Base-by-base conservation (phyloP, 1,140 invertebrate genomes). In the Micrasema minimum region DNA sequence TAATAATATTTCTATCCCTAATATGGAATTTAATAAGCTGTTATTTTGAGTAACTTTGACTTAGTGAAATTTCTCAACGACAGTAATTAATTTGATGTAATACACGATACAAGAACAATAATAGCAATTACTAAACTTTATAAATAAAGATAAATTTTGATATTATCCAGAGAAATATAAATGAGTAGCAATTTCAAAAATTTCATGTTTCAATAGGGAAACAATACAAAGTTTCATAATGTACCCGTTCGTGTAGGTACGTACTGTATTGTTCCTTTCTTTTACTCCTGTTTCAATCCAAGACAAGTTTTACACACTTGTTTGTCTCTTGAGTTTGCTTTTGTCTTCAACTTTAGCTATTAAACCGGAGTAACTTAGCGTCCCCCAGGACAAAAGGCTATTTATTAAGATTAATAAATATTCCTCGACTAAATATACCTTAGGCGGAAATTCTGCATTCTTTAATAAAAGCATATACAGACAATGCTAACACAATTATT, bases 301-400 rank as follows among this genome's bases (percentile, higher is more conserved):
- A 31, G 26, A 26, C 46, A 66, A 51, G 53, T 65, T 71, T 59
- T 23, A 50, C 14, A 62, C 31, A 55, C 50, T 72, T 62, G 45
- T 62, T 62, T 69, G 48, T 69, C 65, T 69, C 46, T 62, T 50
- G 43, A 31, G 50, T 48, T 62, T 14, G 41, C 70, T 50, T 57
- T 51, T 59, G 62, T 43, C 22, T 18, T 31, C 51, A 74, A 74
- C 62, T 74, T 74, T 69, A 35, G 22, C 53, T 68, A 74, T 70
- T 67, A 74, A 74, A 67, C 43, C 59, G 31, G 59, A 70, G 46
- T 74, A 61, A 70, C 66, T 74, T 70, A 74, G 72, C 9, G 12
- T 41, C 41, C 26, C 55, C 20, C 26, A 51, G 59, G 51, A 62
- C 64, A 53, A 67, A 70, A 55, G 26, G 46, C 61, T 64, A 59